These are phyloP conservation scores for Sigmodon hispidus DNA, from an alignment of 2,113 vertebrate genomes.

Conservation along the genomic window DNA sequence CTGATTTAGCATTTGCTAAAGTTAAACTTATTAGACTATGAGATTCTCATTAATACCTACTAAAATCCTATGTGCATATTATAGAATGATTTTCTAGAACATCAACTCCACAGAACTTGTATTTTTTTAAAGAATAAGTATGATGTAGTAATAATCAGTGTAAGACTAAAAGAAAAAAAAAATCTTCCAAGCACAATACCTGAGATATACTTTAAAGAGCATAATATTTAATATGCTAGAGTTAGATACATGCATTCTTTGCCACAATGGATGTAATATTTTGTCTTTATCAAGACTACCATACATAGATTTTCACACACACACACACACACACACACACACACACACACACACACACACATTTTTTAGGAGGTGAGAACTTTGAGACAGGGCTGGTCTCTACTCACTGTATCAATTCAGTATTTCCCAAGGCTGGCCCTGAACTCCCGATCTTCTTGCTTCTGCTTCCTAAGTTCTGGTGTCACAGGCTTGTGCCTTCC, in stretches of 20 bases:
- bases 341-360: neutral
- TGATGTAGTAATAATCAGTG: neutral
- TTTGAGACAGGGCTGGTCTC: neutral
- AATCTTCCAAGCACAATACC: neutral
- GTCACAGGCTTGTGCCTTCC: neutral
- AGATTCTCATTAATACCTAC: neutral
- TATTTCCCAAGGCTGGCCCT: neutral
- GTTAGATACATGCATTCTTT: neutral
- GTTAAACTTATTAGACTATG: neutral
- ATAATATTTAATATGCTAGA: neutral
- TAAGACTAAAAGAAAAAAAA: constrained; percentile 30
- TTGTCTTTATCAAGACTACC: neutral
- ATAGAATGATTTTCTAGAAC: neutral
- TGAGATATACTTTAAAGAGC: neutral
- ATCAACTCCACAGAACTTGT: neutral
- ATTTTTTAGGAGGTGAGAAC: neutral
- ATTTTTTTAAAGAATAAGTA: neutral
- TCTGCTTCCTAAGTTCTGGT: neutral
- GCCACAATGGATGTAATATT: neutral
- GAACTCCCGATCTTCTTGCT: neutral
- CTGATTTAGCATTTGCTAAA: neutral
- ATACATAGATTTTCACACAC: neutral
- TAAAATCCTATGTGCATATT: neutral
- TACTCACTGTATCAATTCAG: neutral
- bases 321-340: neutral